phyloP scores from a whole-genome alignment of 2,797 vertebrate genomes.

The Crocodylus rhombifer region DNA sequence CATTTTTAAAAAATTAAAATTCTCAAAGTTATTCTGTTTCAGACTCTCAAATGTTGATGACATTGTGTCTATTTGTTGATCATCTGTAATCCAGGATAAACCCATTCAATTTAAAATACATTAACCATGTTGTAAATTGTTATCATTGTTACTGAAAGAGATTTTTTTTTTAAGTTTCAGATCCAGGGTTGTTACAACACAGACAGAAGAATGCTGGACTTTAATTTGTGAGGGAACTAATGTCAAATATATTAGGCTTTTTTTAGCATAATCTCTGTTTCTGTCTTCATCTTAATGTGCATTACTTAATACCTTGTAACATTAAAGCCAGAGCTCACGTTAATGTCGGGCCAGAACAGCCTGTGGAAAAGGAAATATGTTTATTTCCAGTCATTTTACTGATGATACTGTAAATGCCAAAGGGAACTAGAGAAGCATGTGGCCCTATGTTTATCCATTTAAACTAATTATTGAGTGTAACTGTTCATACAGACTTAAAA shows the following conservation, averaged over 20 bases:
- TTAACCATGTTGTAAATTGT: neutral
- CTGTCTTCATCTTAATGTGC: neutral
- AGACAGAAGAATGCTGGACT: neutral
- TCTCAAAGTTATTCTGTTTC: slow-evolving; percentile 34
- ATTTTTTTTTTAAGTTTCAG: neutral
- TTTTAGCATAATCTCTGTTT: neutral
- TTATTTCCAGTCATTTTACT: neutral
- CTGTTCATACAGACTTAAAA: neutral
- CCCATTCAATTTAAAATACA: neutral
- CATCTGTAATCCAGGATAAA: neutral
- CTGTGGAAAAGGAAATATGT: neutral
- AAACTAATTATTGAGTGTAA: slow-evolving; percentile 41
- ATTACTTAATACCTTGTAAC: neutral
- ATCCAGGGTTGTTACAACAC: neutral
- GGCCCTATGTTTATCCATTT: neutral
- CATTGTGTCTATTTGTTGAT: neutral
- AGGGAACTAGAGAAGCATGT: slow-evolving; percentile 16
- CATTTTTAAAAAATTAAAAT: neutral
- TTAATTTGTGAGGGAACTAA: neutral
- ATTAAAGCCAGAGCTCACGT: neutral
- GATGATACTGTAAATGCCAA: neutral
- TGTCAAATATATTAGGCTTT: neutral
- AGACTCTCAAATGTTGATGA: slow-evolving; percentile 9
- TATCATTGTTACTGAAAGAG: neutral
- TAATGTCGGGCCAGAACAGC: accelerated